Evolutionary conservation across 2,797 vertebrate genomes (phyloP).

Genomic region (Acanthornis magna): DNA sequence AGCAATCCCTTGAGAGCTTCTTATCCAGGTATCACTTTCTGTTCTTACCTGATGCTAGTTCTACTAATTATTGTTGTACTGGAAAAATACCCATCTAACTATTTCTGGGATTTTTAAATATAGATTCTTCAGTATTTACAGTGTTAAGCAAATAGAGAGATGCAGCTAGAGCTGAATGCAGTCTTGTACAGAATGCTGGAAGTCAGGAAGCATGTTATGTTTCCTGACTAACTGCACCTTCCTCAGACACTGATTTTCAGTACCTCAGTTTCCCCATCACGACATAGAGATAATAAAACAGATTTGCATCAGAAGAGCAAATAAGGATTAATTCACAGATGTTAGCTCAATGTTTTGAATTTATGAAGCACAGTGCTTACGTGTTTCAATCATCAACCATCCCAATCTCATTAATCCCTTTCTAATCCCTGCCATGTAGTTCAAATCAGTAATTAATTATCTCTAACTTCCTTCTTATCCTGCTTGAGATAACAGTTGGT

Average conservation of each 20-base stretch:
- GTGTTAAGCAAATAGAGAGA: neutral
- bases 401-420: conserved; percentile 3
- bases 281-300: neutral
- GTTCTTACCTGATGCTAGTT: neutral
- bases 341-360: neutral
- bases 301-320: neutral
- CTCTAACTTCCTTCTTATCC: neutral
- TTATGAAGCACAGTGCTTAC: neutral
- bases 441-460: neutral
- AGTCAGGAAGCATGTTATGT: neutral
- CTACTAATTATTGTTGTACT: neutral
- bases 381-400: neutral
- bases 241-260: neutral
- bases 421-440: neutral
- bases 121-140: neutral
- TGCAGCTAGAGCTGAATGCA: neutral
- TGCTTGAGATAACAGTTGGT: neutral
- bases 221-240: neutral
- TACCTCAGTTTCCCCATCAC: neutral
- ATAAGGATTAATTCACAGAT: conserved; percentile 23
- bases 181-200: neutral
- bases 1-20: conserved; percentile 94
- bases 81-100: neutral
- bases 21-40: conserved; percentile 85
- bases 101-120: neutral